A percentile compares a stretch with the other conserved stretches of the same genome.
Conservation (phyloP, 2,113 vertebrate genomes). For the Dasyurus viverrinus region DNA sequence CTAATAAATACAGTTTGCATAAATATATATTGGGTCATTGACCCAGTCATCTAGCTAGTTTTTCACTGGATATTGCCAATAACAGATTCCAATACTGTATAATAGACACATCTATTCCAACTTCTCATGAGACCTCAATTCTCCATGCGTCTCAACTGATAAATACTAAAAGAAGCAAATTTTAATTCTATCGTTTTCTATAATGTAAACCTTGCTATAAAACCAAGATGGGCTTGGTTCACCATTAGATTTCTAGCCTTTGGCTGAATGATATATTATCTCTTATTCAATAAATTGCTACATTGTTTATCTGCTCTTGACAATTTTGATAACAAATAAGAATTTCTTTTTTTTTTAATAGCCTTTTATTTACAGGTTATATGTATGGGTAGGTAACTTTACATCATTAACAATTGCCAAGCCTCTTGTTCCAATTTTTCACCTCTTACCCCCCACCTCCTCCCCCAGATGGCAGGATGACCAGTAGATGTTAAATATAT, state of each 20-base stretch:
- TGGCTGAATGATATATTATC: conserved; percentile 44
- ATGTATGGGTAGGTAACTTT: too few species aligned
- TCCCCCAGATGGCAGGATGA: too few species aligned
- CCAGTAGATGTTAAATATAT: too few species aligned
- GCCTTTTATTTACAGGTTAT: too few species aligned
- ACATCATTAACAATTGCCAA: too few species aligned
- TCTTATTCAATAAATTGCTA: conserved; percentile 28
- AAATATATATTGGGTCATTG: background rate
- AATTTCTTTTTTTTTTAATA: too few species aligned
- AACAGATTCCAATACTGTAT: background rate
- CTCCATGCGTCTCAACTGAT: conserved; percentile 42
- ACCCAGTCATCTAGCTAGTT: background rate
- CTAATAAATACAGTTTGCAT: background rate
- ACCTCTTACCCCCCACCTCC: too few species aligned
- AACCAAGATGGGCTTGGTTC: conserved; percentile 34
- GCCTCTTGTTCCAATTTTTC: too few species aligned
- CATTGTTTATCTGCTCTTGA: conserved; percentile 43
- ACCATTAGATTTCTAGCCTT: background rate
- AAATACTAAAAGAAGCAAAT: background rate
- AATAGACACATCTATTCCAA: conserved; percentile 4
- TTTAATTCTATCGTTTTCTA: conserved; percentile 8
- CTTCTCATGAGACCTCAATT: conserved; percentile 23
- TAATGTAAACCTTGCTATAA: conserved; percentile 2
- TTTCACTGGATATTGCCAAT: background rate
- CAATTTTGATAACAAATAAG: conserved; percentile 50